phyloP scores from a whole-genome alignment of 2,113 vertebrate genomes.

The Crotalus helleri region DNA sequence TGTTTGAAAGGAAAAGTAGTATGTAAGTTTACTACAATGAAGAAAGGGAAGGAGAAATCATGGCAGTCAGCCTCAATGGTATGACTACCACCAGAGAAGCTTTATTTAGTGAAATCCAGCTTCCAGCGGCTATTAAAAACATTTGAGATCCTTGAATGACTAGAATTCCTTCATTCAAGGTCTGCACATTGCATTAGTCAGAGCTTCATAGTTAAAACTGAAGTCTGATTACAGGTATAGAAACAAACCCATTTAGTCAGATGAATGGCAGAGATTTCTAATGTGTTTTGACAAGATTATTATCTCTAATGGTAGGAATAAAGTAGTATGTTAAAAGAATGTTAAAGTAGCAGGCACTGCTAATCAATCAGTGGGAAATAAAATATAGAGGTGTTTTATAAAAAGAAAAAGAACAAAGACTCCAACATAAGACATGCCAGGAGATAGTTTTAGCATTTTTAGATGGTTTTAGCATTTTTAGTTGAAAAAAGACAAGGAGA shows the following conservation, averaged over 20 bases:
- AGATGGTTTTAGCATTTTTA: conserved; percentile 57
- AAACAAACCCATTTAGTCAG: background rate
- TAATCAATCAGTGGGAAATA: conserved; percentile 61
- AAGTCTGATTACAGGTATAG: background rate
- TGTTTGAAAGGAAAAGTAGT: background rate
- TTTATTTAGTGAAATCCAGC: background rate
- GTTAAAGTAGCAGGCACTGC: conserved; percentile 30
- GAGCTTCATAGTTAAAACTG: background rate
- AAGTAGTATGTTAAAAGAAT: conserved; percentile 33
- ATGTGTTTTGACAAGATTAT: conserved; percentile 32
- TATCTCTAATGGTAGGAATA: conserved; percentile 45
- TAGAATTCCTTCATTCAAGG: background rate
- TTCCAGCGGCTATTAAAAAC: background rate
- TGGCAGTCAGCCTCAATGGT: background rate
- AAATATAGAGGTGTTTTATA: conserved; percentile 8
- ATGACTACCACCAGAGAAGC: background rate
- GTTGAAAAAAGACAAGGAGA: conserved; percentile 36
- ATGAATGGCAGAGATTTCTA: conserved; percentile 41
- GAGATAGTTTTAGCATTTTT: conserved; percentile 56
- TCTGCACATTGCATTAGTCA: background rate
- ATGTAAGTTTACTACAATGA: background rate
- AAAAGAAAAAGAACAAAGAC: conserved; percentile 30
- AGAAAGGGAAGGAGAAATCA: background rate
- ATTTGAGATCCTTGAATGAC: background rate
- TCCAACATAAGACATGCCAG: conserved; percentile 42